Conservation (phyloP, 1,140 invertebrate species). For the Leptinotarsa texana region DNA sequence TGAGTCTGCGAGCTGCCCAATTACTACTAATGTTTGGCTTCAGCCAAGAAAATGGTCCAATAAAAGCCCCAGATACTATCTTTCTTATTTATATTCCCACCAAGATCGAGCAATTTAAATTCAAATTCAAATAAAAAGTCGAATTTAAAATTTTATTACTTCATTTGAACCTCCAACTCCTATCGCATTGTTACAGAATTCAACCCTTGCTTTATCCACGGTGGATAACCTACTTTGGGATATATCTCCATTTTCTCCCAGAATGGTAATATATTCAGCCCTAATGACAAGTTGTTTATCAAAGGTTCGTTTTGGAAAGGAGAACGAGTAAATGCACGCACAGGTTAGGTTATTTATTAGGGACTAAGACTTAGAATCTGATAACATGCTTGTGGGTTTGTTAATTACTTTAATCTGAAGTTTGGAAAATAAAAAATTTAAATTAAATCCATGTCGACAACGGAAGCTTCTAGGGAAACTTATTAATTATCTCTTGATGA, state of each 20-base stretch:
- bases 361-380: background rate
- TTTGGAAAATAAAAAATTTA: slow-evolving; percentile 6
- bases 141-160: slow-evolving; percentile 2
- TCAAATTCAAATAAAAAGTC: background rate
- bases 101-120: background rate
- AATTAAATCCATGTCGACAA: slow-evolving; percentile 18
- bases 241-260: background rate
- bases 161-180: background rate
- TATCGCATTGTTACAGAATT: background rate
- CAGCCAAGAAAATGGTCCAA: slow-evolving; percentile 7
- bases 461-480: background rate
- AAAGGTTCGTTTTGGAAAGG: background rate
- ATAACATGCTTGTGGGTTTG: slow-evolving; percentile 11
- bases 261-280: slow-evolving; percentile 2
- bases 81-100: background rate
- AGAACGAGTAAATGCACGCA: background rate
- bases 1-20: background rate
- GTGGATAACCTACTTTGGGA: background rate
- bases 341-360: slow-evolving; percentile 9
- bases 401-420: slow-evolving; percentile 11
- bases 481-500: slow-evolving; percentile 11
- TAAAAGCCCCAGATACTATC: background rate
- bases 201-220: background rate
- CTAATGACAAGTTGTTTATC: slow-evolving; percentile 3
- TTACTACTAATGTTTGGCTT: background rate